Base-by-base conservation (phyloP, 2,888 invertebrate genomes). In the Sphinx pinastri region DNA sequence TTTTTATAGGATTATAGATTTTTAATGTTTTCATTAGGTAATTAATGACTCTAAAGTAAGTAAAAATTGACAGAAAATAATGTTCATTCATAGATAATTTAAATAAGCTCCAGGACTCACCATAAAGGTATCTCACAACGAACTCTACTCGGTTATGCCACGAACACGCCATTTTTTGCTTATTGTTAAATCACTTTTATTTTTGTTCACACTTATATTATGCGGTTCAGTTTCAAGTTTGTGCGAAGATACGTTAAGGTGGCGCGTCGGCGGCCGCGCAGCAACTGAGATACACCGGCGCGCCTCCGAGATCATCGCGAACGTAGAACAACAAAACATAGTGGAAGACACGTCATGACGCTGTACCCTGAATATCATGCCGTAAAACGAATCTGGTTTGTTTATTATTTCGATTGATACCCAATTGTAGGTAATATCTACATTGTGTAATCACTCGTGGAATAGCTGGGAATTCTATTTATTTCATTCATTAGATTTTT, bases 91-190 rank as follows among this genome's bases (percentile, higher is more conserved):
- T 25, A 6, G 16, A 16, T 13, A 57, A 31, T 6, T 51, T 59
- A 60, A 8, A 19, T 38, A 14, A 6, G 19, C 57, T 38, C 68
- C 10, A 55, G 12, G 66, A 95, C 96, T 96, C 92, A 97, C 97
- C 97, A 86, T 97, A 97, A 81, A 97, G 95, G 90, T 96, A 97
- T 87, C 96, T 95, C 79, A 97, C 97, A 85, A 97, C 96, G 89
- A 97, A 97, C 84, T 95, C 96, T 76, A 97, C 97, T 86, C 97
- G 95, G 91, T 96, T 97, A 86, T 97, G 97, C 97, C 97, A 97
- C 84, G 96, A 95, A 92, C 97, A 97, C 71, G 97, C 96, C 97
- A 97, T 97, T 63, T n/a, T 70, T 71, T 77, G 38, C 45, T 45
- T 0, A 25, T 63, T 11, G 13, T 12, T 16, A 60, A 60, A 19